Evolutionary conservation across 1,140 invertebrate species (phyloP).

Genomic region (Chymomyza costata): DNA sequence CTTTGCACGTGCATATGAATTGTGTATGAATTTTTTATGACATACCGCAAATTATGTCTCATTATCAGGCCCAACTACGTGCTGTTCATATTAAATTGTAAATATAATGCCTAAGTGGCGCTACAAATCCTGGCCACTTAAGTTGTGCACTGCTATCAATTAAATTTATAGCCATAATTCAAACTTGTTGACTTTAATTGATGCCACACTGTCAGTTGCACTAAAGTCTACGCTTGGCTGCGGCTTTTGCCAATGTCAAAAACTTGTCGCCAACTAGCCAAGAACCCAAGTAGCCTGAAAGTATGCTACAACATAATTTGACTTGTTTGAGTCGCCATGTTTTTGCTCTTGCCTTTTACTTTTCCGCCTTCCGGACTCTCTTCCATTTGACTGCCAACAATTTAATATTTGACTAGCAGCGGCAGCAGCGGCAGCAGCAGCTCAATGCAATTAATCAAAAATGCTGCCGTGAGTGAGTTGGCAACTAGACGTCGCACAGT

Average conservation of each 20-base stretch:
- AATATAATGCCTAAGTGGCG: too few relatives aligned
- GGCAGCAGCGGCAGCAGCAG: constrained; percentile 5
- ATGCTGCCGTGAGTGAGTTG: constrained; percentile 27
- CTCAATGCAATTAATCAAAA: constrained; percentile 63
- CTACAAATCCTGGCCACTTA: not conserved
- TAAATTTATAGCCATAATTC: constrained; percentile 12
- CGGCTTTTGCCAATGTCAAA: too few relatives aligned
- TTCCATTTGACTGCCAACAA: constrained; percentile 28
- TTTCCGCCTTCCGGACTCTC: constrained; percentile 18
- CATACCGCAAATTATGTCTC: too few relatives aligned
- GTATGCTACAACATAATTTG: too few relatives aligned
- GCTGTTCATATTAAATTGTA: constrained; percentile 13
- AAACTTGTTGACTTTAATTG: constrained; percentile 29
- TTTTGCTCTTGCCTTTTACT: not conserved
- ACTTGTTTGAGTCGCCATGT: not conserved
- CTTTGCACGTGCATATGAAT: too few relatives aligned
- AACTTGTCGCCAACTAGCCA: too few relatives aligned
- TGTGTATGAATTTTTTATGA: too few relatives aligned
- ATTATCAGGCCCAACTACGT: constrained; percentile 1
- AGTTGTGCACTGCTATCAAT: constrained; percentile 9
- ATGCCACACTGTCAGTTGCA: not conserved
- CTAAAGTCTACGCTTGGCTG: too few relatives aligned
- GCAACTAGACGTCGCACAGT: not conserved
- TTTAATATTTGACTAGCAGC: constrained; percentile 36
- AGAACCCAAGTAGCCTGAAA: too few relatives aligned